Base-by-base conservation (phyloP, 1,140 invertebrate genomes). In the Drosophila equinoxialis region DNA sequence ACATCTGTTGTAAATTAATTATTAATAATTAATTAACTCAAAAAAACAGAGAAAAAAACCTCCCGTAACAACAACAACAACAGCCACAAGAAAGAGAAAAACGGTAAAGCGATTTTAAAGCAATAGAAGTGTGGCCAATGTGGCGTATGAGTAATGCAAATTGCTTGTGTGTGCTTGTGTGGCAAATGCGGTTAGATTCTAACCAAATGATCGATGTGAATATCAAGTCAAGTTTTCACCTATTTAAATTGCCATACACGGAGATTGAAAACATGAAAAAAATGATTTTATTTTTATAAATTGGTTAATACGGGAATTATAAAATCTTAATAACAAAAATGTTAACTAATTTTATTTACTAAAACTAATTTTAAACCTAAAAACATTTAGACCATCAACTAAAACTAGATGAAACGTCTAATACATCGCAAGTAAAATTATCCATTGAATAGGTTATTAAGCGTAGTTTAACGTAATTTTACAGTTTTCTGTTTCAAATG, bases 11-110 rank as follows among this genome's bases (percentile, higher is more conserved):
- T 65, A 62, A 71, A 85, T 78, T 85, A 85, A 75, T 72, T 81
- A 81, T 79, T 78, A 72, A 86, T 86, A 79, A 82, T 83, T 83
- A 79, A 76, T 73, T 76, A 68, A 69, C 66, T 79, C 17, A 63
- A 65, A 60, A 60, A 57, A 10, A n/a, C 10, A 13, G 11, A 39
- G 11, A 39, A 39, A 39, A 39, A 39, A 39, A 13, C 37, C 13
- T 11, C 11, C 10, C 37, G 37, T 13, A 39, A 39, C 11, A 39
- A 13, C 37, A 39, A 11, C 39, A 62, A 8, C 33, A 14, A 11
- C n/a, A 59, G 10, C 14, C n/a, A 13, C 14, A 60, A 13, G 37
- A 14, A 39, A 17, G n/a, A 17, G 7, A 2, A 17, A 48, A 39
- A 39, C 7, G 17, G 11, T 23, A 68, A 57, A 65, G 42, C 23